Evolutionary conservation across 1,140 invertebrate species (phyloP).

Genomic region (Leptinotarsa lineolata): DNA sequence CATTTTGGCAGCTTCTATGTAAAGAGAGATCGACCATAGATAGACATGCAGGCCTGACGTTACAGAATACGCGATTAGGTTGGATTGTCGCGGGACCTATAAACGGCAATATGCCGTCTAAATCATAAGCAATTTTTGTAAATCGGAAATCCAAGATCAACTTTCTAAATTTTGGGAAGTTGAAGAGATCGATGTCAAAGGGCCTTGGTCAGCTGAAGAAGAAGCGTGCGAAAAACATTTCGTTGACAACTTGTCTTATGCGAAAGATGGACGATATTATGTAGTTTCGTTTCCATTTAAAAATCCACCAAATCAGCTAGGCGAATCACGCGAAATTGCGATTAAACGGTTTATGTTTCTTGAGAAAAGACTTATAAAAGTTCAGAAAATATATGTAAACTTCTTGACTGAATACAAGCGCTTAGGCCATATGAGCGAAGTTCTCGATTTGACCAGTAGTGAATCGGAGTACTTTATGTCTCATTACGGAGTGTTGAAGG

Average conservation of each 20-base stretch:
- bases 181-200: too few species aligned
- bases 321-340: constrained; percentile 26
- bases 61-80: too few species aligned
- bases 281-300: not conserved
- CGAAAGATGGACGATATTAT: too few species aligned
- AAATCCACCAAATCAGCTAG: too few species aligned
- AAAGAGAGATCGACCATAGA: not conserved
- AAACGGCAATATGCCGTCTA: not conserved
- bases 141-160: too few species aligned
- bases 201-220: not conserved
- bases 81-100: not conserved
- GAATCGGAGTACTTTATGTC: constrained; percentile 23
- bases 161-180: constrained; percentile 3
- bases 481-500: constrained; percentile 37
- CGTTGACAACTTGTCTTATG: too few species aligned
- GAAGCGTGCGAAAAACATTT: too few species aligned
- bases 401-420: constrained; percentile 44
- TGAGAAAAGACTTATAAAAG: not conserved
- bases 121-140: constrained; percentile 33
- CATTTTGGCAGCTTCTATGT: constrained; percentile 16
- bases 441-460: constrained; percentile 5
- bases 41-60: too few species aligned
- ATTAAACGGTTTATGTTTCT: too few species aligned
- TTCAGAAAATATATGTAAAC: constrained; percentile 37
- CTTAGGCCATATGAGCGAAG: constrained; percentile 41